Conservation (phyloP, 2,888 invertebrate species). For the Phoenoteleia sp. region DNA sequence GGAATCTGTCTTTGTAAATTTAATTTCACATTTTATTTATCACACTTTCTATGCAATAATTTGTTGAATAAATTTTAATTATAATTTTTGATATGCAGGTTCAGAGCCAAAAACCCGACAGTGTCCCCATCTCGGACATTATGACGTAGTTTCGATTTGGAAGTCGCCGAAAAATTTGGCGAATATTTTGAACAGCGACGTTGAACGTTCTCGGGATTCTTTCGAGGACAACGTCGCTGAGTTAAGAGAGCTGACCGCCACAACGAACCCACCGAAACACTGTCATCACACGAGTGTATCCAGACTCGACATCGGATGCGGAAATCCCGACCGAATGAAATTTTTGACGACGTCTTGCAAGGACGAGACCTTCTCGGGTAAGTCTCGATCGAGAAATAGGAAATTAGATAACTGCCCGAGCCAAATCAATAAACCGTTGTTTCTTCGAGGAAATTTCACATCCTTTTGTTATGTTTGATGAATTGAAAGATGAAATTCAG, state of each 20-base stretch:
- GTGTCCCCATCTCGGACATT: constrained; percentile 83
- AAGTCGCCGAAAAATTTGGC: constrained; percentile 64
- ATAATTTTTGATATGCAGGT: constrained; percentile 76
- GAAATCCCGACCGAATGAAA: constrained; percentile 83
- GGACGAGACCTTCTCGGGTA: constrained; percentile 82
- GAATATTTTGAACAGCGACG: constrained; percentile 62
- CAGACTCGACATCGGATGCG: constrained; percentile 83
- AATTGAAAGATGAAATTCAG: constrained; percentile 14
- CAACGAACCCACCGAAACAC: constrained; percentile 77
- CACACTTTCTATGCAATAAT: no score
- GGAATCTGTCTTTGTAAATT: background rate
- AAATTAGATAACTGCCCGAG: constrained; percentile 48
- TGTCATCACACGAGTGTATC: constrained; percentile 80
- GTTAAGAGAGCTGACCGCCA: constrained; percentile 78
- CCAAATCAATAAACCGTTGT: constrained; percentile 57
- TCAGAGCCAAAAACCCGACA: constrained; percentile 83
- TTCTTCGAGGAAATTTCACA: constrained; percentile 53
- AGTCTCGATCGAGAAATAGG: constrained; percentile 64
- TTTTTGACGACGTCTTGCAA: constrained; percentile 82
- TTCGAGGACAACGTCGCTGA: constrained; percentile 80
- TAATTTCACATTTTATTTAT: background rate
- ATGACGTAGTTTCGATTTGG: constrained; percentile 82
- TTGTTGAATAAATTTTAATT: no score
- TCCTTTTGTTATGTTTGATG: constrained; percentile 29
- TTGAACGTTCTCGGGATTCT: constrained; percentile 64